phyloP scores from a whole-genome alignment of 1,140 invertebrate genomes.

The Saccostrea echinata region DNA sequence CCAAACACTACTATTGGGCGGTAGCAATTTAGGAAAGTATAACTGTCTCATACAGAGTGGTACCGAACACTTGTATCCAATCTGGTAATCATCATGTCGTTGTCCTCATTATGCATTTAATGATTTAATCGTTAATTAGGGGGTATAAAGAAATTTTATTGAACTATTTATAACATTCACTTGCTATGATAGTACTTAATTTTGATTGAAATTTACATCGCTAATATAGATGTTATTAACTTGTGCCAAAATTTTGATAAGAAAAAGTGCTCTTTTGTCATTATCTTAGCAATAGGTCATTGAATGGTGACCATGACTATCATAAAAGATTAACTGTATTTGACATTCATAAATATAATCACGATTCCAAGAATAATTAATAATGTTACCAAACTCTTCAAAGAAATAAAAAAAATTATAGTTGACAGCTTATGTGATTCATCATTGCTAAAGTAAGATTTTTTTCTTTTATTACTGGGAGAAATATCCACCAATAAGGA shows the following conservation, averaged over 20 bases:
- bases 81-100: not conserved
- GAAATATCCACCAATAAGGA: not conserved
- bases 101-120: not conserved
- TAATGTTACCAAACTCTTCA: not conserved
- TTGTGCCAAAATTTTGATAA: not conserved
- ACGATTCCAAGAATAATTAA: not conserved
- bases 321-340: not conserved
- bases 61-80: not conserved
- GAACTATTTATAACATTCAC: not conserved
- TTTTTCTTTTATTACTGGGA: not conserved
- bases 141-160: not conserved
- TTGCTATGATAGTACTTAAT: not conserved
- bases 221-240: not conserved
- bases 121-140: conserved; percentile 1
- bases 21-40: not conserved
- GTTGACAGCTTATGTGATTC: not conserved
- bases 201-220: conserved; percentile 11
- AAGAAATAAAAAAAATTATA: not conserved
- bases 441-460: not conserved
- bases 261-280: not conserved
- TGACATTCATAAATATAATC: not conserved
- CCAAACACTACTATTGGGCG: not conserved
- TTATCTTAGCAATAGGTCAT: not conserved
- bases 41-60: not conserved
- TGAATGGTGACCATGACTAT: not conserved